Evolutionary conservation across 2,113 vertebrate species (phyloP).

Genomic region (Periophthalmodon schlosseri): DNA sequence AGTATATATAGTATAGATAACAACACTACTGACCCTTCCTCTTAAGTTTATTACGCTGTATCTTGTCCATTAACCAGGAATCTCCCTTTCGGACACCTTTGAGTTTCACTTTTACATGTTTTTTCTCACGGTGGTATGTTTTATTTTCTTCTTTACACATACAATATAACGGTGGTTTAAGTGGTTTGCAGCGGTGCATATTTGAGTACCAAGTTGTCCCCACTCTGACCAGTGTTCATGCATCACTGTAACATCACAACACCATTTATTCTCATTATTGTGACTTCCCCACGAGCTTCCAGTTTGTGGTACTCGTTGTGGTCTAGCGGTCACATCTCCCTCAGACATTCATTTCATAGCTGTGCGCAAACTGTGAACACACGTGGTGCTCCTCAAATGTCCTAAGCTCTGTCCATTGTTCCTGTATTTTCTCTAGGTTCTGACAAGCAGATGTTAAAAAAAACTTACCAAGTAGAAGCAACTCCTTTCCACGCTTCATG

Average conservation of each 20-base stretch:
- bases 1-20: too few relatives aligned
- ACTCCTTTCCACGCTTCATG: conserved; percentile 43
- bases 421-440: neutral
- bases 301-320: neutral
- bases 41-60: neutral
- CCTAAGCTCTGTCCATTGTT: neutral
- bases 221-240: conserved; percentile 7
- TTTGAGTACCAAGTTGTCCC: neutral
- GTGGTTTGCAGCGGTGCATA: neutral
- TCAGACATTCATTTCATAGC: neutral
- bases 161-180: neutral
- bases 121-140: neutral
- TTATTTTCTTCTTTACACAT: neutral
- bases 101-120: neutral
- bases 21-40: neutral
- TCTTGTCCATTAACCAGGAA: neutral
- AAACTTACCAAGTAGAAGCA: conserved; percentile 58
- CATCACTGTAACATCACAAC: neutral
- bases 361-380: neutral
- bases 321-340: neutral
- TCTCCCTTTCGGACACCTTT: neutral
- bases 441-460: neutral
- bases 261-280: neutral
- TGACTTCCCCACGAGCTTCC: neutral
- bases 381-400: neutral